phyloP scores from a whole-genome alignment of 2,888 invertebrate species.

The Blastobasis adustella region DNA sequence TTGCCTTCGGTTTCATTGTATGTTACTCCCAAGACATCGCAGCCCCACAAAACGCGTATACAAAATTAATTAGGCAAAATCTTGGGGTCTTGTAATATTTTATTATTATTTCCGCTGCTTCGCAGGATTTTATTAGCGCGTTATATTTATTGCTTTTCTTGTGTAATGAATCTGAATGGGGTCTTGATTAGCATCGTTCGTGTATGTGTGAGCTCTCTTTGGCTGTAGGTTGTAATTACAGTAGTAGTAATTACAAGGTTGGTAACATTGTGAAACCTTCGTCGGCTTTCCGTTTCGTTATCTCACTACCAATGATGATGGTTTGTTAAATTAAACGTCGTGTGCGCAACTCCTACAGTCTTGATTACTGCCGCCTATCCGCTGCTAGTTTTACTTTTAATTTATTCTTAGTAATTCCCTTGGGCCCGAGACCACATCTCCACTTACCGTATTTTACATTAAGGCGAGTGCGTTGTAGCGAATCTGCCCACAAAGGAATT shows the following conservation, averaged over 20 bases:
- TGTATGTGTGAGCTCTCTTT: slow-evolving; percentile 47
- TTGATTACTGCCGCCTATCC: slow-evolving; percentile 52
- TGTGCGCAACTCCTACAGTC: slow-evolving; percentile 42
- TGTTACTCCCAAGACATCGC: slow-evolving; percentile 68
- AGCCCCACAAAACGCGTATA: slow-evolving; percentile 62
- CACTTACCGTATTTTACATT: slow-evolving; percentile 6
- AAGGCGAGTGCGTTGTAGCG: not conserved
- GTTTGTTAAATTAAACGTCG: slow-evolving; percentile 70
- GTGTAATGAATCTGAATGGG: slow-evolving; percentile 64
- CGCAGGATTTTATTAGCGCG: slow-evolving; percentile 61
- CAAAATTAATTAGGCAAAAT: slow-evolving; percentile 74
- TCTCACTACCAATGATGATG: slow-evolving; percentile 54
- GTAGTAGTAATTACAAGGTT: slow-evolving; percentile 66
- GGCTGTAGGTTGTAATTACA: slow-evolving; percentile 63
- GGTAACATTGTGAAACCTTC: slow-evolving; percentile 51
- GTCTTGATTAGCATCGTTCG: slow-evolving; percentile 61
- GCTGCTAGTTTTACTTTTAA: slow-evolving; percentile 33
- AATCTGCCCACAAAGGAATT: slow-evolving; percentile 16
- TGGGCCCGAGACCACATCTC: slow-evolving; percentile 5
- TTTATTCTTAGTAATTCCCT: slow-evolving; percentile 15
- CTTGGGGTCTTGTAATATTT: slow-evolving; percentile 68
- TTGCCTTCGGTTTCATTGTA: slow-evolving; percentile 65
- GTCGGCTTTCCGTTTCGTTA: slow-evolving; percentile 51
- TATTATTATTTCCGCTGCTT: slow-evolving; percentile 69
- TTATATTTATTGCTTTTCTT: slow-evolving; percentile 67